Evolutionary conservation across 1,140 invertebrate species (phyloP), one percentile per base, ranked within the genome.

Genomic region (Berghia stephanieae): DNA sequence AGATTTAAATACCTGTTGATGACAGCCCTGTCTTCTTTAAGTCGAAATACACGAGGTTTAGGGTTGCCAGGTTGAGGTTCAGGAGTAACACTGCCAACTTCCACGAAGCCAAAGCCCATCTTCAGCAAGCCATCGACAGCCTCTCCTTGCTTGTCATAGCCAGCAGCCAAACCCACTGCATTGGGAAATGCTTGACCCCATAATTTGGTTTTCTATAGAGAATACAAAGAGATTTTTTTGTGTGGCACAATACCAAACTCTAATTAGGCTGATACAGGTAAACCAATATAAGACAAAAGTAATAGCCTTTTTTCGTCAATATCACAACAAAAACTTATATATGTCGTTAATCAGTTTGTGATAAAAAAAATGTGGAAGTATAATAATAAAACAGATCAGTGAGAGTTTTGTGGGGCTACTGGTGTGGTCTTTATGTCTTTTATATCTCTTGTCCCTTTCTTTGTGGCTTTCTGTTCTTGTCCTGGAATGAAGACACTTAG

Each of bases 91-190:
- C 97, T 97, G 80, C 98, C 98, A 82, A 99, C 93, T 92, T 99
- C 98, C 44, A 99, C 93, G 90, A 98, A 97, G 34, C 97, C 94
- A 91, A 99, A 99, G 0, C 98, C 98, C 70, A 96, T 90, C 84
- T 94, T 93, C 66, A 92, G 91, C 38, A 99, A 88, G 0, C 95
- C 95, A 78, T 93, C 88, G 1, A 98, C 91, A 36, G 95, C 96
- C 91, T 99, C 96, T 13, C 93, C 98, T 90, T 99, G 93, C 88
- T 99, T 99, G 88, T 99, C 98, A 91, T 99, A 99, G 3, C 98
- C 98, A 79, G 98, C 98, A 66, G 98, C 98, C 82, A 99, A 93
- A 42, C 98, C 98, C 83, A 99, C 86, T 0, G 97, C 97, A 91
- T 98, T 98, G 77, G 90, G 90, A 67, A 99, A 93, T 24, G 93